A percentile compares a stretch with the other conserved stretches of the same genome.
These are phyloP conservation scores for Tragelaphus strepsiceros DNA, from an alignment of 2,113 vertebrate genomes.

Conservation along the genomic window DNA sequence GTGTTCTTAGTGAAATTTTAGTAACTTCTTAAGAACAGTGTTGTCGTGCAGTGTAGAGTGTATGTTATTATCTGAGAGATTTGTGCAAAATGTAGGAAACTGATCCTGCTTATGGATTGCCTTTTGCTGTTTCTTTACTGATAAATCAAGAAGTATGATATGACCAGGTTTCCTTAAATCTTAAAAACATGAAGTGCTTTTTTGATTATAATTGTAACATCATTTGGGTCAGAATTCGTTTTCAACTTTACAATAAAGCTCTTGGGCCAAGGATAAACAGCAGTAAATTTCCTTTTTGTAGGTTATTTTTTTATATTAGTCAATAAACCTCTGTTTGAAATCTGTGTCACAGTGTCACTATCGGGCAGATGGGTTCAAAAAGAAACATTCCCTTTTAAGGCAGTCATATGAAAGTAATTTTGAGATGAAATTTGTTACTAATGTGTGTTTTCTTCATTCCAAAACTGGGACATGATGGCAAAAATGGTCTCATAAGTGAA, in stretches of 20 bases:
- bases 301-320: neutral
- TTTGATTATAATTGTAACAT: constrained; percentile 4
- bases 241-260: neutral
- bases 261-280: neutral
- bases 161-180: neutral
- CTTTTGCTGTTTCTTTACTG: neutral
- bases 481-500: constrained; percentile 6
- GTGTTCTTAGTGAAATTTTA: constrained; percentile 3
- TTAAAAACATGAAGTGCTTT: constrained; percentile 11
- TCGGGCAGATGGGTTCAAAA: neutral
- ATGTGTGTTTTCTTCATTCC: neutral
- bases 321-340: neutral
- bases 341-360: neutral
- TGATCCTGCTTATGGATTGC: neutral
- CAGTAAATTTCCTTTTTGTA: neutral
- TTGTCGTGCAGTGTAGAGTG: neutral
- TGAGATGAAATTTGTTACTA: constrained; percentile 7
- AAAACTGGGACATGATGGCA: neutral
- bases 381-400: neutral
- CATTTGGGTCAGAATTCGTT: neutral
- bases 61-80: neutral
- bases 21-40: neutral
- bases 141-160: neutral
- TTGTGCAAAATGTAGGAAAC: neutral
- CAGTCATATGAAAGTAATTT: neutral